These are phyloP conservation scores for Macroglossus sobrinus DNA, from an alignment of 2,113 vertebrate species.

Conservation along the genomic window DNA sequence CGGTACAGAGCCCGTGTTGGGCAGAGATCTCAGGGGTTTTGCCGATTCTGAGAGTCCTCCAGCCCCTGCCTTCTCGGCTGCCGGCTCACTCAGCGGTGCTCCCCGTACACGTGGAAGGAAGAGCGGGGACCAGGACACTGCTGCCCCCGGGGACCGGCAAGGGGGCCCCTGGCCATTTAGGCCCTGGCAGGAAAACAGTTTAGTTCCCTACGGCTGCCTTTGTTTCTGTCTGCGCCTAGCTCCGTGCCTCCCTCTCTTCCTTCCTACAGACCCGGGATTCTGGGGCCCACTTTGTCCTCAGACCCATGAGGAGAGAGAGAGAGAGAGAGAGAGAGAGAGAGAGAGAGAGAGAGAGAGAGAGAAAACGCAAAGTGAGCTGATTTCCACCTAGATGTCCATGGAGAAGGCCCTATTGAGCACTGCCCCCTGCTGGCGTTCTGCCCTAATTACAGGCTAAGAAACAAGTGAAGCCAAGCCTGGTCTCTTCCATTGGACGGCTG, in stretches of 20 bases:
- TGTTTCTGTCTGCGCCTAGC: background rate
- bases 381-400: background rate
- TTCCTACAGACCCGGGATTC: background rate
- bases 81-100: fast-evolving
- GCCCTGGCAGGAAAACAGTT: background rate
- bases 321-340: too few species aligned
- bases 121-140: background rate
- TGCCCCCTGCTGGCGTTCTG: background rate
- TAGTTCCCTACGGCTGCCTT: background rate
- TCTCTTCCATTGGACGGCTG: background rate
- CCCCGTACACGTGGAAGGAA: fast-evolving
- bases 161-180: background rate
- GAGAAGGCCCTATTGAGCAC: background rate
- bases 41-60: background rate
- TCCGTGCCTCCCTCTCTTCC: background rate
- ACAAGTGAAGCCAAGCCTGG: background rate
- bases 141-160: background rate
- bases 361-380: background rate
- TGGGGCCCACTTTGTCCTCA: background rate
- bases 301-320: background rate
- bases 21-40: background rate
- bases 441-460: background rate
- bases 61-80: background rate
- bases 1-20: too few species aligned
- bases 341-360: too few species aligned